phyloP scores from a whole-genome alignment of 2,113 vertebrate genomes.

The Phocoena sinus region DNA sequence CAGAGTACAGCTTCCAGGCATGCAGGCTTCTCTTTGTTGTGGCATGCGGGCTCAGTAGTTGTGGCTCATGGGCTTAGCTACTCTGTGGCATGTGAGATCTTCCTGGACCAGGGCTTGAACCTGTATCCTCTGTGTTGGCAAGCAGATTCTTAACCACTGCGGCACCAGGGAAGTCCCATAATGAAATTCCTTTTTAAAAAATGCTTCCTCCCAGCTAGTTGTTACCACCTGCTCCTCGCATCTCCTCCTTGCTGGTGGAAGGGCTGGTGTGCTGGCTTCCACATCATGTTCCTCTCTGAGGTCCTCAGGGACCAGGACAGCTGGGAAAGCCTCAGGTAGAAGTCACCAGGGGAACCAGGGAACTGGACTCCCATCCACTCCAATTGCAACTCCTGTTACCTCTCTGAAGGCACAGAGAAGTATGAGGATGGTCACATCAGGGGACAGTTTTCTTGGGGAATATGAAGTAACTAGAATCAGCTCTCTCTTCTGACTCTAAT shows the following conservation, averaged over 20 bases:
- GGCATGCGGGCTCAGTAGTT: no score
- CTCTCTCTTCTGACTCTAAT: not conserved
- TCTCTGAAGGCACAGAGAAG: not conserved
- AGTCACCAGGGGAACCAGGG: not conserved
- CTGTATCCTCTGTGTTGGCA: no score
- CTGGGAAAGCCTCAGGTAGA: not conserved
- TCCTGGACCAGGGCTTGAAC: no score
- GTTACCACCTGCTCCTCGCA: accelerated
- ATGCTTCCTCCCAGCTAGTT: not conserved
- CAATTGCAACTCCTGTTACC: not conserved
- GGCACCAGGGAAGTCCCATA: no score
- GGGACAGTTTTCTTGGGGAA: not conserved
- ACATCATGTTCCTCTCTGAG: not conserved
- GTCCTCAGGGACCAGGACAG: not conserved
- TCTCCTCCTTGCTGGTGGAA: not conserved
- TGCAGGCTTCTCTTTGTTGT: no score
- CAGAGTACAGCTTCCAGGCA: no score
- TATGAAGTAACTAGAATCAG: not conserved
- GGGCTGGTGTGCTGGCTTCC: not conserved
- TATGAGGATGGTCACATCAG: not conserved
- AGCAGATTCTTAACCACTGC: no score
- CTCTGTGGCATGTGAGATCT: no score
- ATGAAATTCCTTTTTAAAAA: not conserved
- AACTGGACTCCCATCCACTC: not conserved
- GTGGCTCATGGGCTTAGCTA: no score